Base-by-base conservation (phyloP, 1,140 invertebrate genomes). In the Schlechtendalia chinensis region DNA sequence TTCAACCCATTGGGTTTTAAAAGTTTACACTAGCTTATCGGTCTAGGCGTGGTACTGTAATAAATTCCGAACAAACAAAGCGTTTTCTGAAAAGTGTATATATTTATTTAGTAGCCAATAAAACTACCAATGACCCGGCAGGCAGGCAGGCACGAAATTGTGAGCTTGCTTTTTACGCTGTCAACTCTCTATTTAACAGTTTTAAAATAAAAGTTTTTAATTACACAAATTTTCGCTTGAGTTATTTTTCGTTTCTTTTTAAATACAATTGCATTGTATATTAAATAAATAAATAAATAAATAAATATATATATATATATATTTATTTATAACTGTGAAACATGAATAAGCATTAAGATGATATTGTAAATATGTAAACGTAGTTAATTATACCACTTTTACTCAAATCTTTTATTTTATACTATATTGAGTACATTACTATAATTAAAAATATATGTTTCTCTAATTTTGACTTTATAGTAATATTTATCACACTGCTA, bases 91-190 rank as follows among this genome's bases (percentile, higher is more conserved):
- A 53, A 71, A 71, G 39, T 71, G 67, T 71, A 71, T 71, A 50
- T 71, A 71, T 50, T 71, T 50, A 71, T 19, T 71, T 71, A 71
- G 67, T 71, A n/a, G 67, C 67, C 67, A 71, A 71, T 71, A 71
- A 50, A 50, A 71, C 22, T 50, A 71, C 67, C 39, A 27, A 71
- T 71, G 22, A 24, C 12, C 22, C n/a, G 39, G 14, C 14, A 22
- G 5, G 32, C 29, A 71, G 22, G n/a, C n/a, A n/a, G n/a, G n/a
- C n/a, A n/a, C n/a, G n/a, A n/a, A n/a, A n/a, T 45, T 19, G 22
- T 67, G 32, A 19, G 63, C 63, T 67, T 27, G 24, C 22, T 45
- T 67, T 67, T n/a, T n/a, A n/a, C 32, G 17, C 45, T 50, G n/a
- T 50, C 16, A 8, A 11, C 45, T 22, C 14, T 50, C 8, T 47